Evolutionary conservation across 2,888 invertebrate genomes (phyloP).

Genomic region (Agriopis leucophaearia): DNA sequence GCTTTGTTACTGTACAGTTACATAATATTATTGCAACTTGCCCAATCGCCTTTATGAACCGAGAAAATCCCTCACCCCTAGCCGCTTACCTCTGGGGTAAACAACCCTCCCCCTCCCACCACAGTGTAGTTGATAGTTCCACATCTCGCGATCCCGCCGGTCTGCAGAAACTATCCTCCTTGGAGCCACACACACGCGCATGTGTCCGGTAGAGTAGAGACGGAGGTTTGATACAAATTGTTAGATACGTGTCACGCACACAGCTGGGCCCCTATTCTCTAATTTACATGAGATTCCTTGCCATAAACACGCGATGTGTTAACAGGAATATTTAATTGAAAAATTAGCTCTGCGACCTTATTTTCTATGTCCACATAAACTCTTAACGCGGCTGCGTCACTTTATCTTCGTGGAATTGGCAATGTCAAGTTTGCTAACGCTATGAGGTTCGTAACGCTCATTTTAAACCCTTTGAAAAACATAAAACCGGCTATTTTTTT

Average conservation of each 20-base stretch:
- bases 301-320: too few relatives aligned
- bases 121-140: constrained; percentile 7
- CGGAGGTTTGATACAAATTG: neutral
- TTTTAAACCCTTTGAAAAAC: too few relatives aligned
- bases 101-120: constrained; percentile 24
- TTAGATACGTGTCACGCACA: constrained; percentile 12
- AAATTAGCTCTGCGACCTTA: too few relatives aligned
- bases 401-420: too few relatives aligned
- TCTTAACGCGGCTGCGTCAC: too few relatives aligned
- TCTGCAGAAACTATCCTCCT: constrained; percentile 54
- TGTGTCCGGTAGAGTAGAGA: constrained; percentile 17
- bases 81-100: constrained; percentile 4
- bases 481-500: too few relatives aligned
- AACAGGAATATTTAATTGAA: too few relatives aligned
- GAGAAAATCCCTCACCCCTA: constrained; percentile 12
- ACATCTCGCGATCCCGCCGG: constrained; percentile 27
- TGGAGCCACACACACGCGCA: constrained; percentile 47
- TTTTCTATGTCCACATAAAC: too few relatives aligned
- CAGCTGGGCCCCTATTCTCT: neutral
- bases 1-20: neutral
- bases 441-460: too few relatives aligned
- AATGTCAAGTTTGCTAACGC: too few relatives aligned
- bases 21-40: neutral
- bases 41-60: constrained; percentile 5
- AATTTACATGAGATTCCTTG: too few relatives aligned